Percentiles rank a stretch among this genome's conserved stretches.
phyloP scores from a whole-genome alignment of 1,140 invertebrate genomes.

The Apis florea region DNA sequence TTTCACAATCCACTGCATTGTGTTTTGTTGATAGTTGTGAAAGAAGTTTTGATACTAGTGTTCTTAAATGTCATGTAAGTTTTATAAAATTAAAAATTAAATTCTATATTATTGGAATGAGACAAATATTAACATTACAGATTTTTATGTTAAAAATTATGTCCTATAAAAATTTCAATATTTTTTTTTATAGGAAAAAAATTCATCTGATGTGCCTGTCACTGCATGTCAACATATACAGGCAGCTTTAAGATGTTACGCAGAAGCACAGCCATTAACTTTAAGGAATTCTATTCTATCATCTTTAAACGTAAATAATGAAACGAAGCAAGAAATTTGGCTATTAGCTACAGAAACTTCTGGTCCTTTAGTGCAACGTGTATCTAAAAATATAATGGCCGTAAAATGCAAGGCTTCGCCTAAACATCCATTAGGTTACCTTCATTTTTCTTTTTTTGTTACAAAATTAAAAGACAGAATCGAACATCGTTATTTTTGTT shows the following conservation, averaged over 20 bases:
- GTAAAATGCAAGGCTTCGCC: conserved; percentile 87
- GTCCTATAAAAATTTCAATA: conserved; percentile 13
- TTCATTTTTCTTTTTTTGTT: conserved; percentile 86
- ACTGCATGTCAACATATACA: conserved; percentile 86
- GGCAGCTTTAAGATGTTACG: conserved; percentile 84
- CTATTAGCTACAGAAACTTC: conserved; percentile 83
- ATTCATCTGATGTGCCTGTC: conserved; percentile 63
- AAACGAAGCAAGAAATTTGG: conserved; percentile 86
- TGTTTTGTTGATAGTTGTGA: conserved; percentile 87
- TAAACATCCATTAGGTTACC: conserved; percentile 87
- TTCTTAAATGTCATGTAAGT: conserved; percentile 82
- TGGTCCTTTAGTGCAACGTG: conserved; percentile 87
- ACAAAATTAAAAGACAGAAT: conserved; percentile 80
- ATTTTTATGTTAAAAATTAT: neutral
- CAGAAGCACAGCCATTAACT: conserved; percentile 84
- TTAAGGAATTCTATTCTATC: conserved; percentile 86
- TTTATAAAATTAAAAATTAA: neutral
- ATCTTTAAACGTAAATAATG: conserved; percentile 83
- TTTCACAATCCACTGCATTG: conserved; percentile 81
- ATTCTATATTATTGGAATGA: neutral
- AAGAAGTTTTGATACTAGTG: conserved; percentile 81
- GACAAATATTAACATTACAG: neutral
- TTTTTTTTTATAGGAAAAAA: conserved; percentile 73
- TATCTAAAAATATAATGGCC: conserved; percentile 89
- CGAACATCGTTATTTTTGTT: conserved; percentile 85